Percentiles rank a stretch among this genome's conserved stretches.
Evolutionary conservation across 2,888 invertebrate species (phyloP).

Genomic region (Leucoma salicis): DNA sequence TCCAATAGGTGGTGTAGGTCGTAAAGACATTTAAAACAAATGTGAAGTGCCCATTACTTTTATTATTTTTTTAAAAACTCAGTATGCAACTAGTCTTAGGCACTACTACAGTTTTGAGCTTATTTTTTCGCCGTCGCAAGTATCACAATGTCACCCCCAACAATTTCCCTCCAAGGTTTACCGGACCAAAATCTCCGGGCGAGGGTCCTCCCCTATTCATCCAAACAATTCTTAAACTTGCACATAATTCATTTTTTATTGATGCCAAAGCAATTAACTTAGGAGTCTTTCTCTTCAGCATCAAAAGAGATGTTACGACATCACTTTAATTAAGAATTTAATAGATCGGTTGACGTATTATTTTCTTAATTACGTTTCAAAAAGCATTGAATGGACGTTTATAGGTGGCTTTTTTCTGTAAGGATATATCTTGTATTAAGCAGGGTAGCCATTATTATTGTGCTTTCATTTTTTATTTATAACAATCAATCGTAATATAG

Average conservation of each 20-base stretch:
- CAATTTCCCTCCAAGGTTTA: slow-evolving; percentile 37
- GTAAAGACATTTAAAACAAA: too few relatives aligned
- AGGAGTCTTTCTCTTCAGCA: slow-evolving; percentile 27
- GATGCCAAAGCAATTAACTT: slow-evolving; percentile 57
- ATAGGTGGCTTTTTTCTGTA: slow-evolving; percentile 14
- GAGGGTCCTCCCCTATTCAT: slow-evolving; percentile 45
- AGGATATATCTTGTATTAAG: slow-evolving; percentile 6
- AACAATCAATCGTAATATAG: too few relatives aligned
- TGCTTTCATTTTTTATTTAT: too few relatives aligned
- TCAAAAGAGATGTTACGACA: slow-evolving; percentile 28
- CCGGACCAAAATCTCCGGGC: slow-evolving; percentile 40
- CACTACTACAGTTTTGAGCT: background rate
- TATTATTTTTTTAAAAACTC: too few relatives aligned
- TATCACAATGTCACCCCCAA: slow-evolving; percentile 26
- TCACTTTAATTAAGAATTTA: slow-evolving; percentile 35
- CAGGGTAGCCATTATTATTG: too few relatives aligned
- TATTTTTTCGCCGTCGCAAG: slow-evolving; percentile 3
- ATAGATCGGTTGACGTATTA: slow-evolving; percentile 27
- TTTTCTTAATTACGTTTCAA: slow-evolving; percentile 30
- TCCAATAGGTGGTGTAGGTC: too few relatives aligned
- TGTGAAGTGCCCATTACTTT: too few relatives aligned
- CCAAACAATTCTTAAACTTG: slow-evolving; percentile 40
- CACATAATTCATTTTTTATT: slow-evolving; percentile 63
- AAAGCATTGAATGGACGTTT: slow-evolving; percentile 17
- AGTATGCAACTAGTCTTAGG: too few relatives aligned